These are phyloP conservation scores for Brevipalpus yothersi DNA, from an alignment of 1,140 invertebrate genomes.

Conservation along the genomic window DNA sequence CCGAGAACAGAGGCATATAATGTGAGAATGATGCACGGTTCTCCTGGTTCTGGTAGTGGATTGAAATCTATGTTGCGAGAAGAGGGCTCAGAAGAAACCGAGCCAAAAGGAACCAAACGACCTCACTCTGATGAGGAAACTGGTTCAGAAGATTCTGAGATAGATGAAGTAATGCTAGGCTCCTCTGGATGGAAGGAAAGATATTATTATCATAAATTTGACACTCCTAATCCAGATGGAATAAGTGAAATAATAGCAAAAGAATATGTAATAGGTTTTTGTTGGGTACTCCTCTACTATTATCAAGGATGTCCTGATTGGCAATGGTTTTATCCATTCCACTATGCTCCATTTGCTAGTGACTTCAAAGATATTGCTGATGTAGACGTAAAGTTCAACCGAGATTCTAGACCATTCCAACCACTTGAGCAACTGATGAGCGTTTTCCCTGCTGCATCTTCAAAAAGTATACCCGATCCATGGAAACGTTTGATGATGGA, in stretches of 20 bases:
- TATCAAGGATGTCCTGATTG: conserved; percentile 98
- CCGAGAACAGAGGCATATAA: background rate
- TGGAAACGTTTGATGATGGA: conserved; percentile 88
- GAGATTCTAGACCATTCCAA: conserved; percentile 65
- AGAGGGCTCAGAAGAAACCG: background rate
- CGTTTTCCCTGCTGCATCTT: conserved; percentile 92
- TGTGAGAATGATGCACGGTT: too few species aligned
- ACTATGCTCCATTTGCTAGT: conserved; percentile 99
- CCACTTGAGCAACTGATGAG: conserved; percentile 97
- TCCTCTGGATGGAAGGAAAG: conserved; percentile 91
- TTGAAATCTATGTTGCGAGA: background rate
- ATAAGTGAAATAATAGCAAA: conserved; percentile 58
- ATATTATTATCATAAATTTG: conserved; percentile 95
- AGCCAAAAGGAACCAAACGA: background rate
- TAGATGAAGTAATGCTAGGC: conserved; percentile 84
- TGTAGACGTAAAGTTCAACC: conserved; percentile 62
- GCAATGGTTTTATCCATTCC: conserved; percentile 99
- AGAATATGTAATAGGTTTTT: conserved; percentile 82
- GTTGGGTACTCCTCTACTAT: conserved; percentile 95
- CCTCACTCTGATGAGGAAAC: background rate
- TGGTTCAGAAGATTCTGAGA: conserved; percentile 18
- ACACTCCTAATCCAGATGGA: conserved; percentile 28
- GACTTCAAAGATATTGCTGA: conserved; percentile 82
- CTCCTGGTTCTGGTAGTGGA: too few species aligned
- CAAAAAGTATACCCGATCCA: conserved; percentile 65